Evolutionary conservation across 2,888 invertebrate species (phyloP).

Genomic region (Diabrotica balteata): DNA sequence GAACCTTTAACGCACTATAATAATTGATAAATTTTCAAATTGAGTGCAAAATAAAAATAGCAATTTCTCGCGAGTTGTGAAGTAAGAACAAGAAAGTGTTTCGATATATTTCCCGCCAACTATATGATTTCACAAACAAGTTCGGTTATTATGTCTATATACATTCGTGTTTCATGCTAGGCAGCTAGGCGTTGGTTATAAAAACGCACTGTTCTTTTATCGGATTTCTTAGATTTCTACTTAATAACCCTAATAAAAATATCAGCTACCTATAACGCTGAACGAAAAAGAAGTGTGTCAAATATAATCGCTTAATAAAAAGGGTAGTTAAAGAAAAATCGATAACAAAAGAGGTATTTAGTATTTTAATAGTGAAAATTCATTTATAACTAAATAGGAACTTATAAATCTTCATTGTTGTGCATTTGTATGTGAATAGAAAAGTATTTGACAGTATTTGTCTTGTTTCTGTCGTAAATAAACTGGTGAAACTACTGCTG

Average conservation of each 20-base stretch:
- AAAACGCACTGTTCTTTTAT: conserved; percentile 17
- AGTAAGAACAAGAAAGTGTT: not conserved
- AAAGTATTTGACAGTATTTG: too few relatives aligned
- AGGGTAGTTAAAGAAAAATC: too few relatives aligned
- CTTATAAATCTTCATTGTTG: too few relatives aligned
- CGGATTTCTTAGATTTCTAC: conserved; percentile 21
- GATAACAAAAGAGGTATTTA: too few relatives aligned
- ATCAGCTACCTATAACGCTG: conserved; percentile 14
- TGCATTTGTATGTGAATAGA: too few relatives aligned
- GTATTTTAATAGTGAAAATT: too few relatives aligned
- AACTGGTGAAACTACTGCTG: too few relatives aligned
- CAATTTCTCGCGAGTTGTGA: not conserved
- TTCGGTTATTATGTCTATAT: conserved; percentile 27
- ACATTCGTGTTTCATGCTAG: conserved; percentile 16
- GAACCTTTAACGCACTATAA: too few relatives aligned
- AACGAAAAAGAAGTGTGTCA: conserved; percentile 17
- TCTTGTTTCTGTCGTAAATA: too few relatives aligned
- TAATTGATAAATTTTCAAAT: too few relatives aligned
- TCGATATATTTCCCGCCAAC: not conserved
- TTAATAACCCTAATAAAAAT: conserved; percentile 24
- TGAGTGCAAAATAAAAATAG: not conserved
- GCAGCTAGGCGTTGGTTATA: conserved; percentile 10
- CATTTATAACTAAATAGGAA: too few relatives aligned
- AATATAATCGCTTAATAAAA: too few relatives aligned
- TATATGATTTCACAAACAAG: conserved; percentile 17